Conservation (phyloP, 2,888 invertebrate species). For the Iselma pallidipennis region DNA sequence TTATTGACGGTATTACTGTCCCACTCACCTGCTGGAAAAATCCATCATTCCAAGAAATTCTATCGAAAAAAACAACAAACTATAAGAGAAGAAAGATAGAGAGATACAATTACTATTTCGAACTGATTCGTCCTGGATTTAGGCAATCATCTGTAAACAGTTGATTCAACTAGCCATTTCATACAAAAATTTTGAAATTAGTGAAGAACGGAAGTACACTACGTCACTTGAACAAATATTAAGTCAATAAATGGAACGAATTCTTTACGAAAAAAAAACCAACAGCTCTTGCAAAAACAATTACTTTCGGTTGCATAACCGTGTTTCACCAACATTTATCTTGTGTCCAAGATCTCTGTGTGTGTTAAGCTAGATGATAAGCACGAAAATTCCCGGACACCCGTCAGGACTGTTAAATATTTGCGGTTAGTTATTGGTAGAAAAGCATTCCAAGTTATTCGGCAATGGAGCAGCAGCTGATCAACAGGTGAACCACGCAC, state of each 20-base stretch:
- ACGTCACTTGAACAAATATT: background rate
- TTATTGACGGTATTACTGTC: conserved; percentile 17
- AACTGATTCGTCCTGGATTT: background rate
- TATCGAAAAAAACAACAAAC: background rate
- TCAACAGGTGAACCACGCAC: conserved; percentile 21
- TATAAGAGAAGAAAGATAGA: background rate
- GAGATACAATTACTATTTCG: background rate
- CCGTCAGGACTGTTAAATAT: conserved; percentile 1
- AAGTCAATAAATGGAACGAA: background rate
- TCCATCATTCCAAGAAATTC: background rate
- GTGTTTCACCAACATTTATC: background rate
- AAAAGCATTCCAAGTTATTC: background rate
- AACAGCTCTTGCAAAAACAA: background rate
- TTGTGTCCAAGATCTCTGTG: background rate
- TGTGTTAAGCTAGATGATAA: background rate
- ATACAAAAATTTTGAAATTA: background rate
- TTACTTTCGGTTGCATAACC: background rate
- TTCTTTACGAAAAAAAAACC: background rate
- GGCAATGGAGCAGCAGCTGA: conserved; percentile 14
- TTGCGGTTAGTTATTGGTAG: conserved; percentile 10
- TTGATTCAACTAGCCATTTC: background rate
- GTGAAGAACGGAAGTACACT: background rate
- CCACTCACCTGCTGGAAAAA: background rate
- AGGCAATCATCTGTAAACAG: background rate
- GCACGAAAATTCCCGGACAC: background rate